Conservation (phyloP, 2,113 vertebrate species). For the Forbesichthys agassizii region DNA sequence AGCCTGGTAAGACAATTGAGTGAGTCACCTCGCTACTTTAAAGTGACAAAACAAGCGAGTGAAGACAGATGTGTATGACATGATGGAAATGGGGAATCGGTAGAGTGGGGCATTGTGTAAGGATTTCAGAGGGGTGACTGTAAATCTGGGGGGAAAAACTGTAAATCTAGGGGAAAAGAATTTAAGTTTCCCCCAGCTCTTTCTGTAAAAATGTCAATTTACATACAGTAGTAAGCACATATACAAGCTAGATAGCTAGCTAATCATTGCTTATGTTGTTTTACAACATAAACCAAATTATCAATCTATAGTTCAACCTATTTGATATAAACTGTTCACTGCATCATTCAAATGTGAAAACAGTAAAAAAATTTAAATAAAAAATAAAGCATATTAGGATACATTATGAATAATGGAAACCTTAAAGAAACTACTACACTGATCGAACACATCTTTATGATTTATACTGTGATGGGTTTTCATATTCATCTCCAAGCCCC, state of each 20-base stretch:
- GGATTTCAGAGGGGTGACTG: not conserved
- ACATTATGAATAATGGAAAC: constrained; percentile 73
- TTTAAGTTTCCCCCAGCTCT: not conserved
- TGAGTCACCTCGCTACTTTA: constrained; percentile 5
- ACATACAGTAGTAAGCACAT: not conserved
- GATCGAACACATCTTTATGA: constrained; percentile 78
- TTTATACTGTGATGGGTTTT: constrained; percentile 74
- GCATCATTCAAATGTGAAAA: no score
- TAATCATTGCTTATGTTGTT: no score
- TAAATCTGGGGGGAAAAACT: not conserved
- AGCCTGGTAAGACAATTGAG: constrained; percentile 10
- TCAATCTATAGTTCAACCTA: no score
- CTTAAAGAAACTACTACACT: constrained; percentile 68
- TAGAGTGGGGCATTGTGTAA: not conserved
- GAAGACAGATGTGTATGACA: not conserved
- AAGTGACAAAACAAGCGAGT: constrained; percentile 5
- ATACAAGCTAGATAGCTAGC: not conserved
- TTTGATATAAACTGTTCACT: no score
- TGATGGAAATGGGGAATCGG: not conserved
- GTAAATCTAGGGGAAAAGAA: not conserved
- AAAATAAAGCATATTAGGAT: constrained; percentile 55
- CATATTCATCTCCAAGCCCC: constrained; percentile 73
- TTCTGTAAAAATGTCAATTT: not conserved
- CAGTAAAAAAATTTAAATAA: constrained; percentile 33
- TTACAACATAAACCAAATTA: no score